Base-by-base conservation (phyloP, 2,113 vertebrate species). In the Oncorhynchus nerka region DNA sequence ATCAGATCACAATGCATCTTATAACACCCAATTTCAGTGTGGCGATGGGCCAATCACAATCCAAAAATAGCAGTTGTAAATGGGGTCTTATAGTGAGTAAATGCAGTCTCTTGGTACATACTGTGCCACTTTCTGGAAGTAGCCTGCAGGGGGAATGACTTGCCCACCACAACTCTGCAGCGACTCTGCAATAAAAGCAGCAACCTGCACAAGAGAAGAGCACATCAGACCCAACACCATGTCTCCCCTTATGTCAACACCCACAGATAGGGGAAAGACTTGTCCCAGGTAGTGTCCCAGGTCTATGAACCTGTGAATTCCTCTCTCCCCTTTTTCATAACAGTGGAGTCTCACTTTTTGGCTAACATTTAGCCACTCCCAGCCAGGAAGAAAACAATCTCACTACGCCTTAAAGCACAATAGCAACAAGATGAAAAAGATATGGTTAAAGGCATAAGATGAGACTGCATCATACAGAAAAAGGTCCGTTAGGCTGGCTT, bases 161-260 rank as follows among this genome's bases (percentile, higher is more conserved):
- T 99, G 97, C 74, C 98, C 98, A 62, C 97, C 98, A 86, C 98
- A 99, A 89, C 97, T 99, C 93, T 99, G 97, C 95, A 99, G 89
- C 82, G 98, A 99, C 90, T 99, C 97, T 24, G 97, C 97, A 85
- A 97, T 97, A 91, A 99, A 99, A 76, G 96, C 97, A 78, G 97
- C 96, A 85, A 99, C 96, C 98, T 99, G 94, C 74, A 88, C 64
- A 88, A 94, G 86, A 95, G 84, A 94, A 93, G 90, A 90, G 68
- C 75, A 57, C 6, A 78, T 93, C 73, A 93, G 81, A 80, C 66
- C 61, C 15, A 55, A 59, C 55, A n/a, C 32, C n/a, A 48, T 20
- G 59, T 22, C n/a, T 19, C 59, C 59, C 19, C n/a, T 9, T 62
- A 22, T 22, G 11, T 15, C 20, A 12, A 69, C 19, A 68, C 20